Evolutionary conservation across 2,113 vertebrate genomes (phyloP), one percentile per base, ranked within the genome.

Genomic region (Pangasianodon gigas): DNA sequence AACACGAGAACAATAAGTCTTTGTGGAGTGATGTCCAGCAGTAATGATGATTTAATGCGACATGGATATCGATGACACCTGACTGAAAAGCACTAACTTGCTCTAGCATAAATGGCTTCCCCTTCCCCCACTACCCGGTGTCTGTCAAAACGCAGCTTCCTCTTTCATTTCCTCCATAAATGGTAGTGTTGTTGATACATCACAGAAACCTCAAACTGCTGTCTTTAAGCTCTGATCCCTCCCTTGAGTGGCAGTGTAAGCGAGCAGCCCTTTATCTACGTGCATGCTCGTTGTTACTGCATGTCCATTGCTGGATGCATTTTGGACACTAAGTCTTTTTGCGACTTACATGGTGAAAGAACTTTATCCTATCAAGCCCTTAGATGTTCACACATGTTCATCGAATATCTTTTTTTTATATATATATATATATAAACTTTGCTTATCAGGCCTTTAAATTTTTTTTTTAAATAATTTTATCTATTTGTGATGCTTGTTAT

Each of bases 141-240:
- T 87, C 46, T 44, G 29, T 81, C 24, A 81, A 71, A 88, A 83
- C 77, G 44, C 46, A 58, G 52, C 89, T 90, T 92, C 89, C 88
- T 89, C 85, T 92, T 92, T 90, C 88, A 81, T 81, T 85, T 90
- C 71, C 87, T 44, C 89, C 88, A 65, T 92, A 89, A 87, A 92
- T 89, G 91, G 91, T 81, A 87, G 13, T 90, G 24, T 46, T 88
- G 10, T 81, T 87, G 89, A 58, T 26, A 26, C 77, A 58, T 90
- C 75, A 58, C 48, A 46, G 44, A 82, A 89, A 90, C 77, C 77
- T 82, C 85, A 60, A 91, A 60, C 85, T 29, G n/a, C 29, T 54
- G 69, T 56, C 44, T 71, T 26, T 21, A 51, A n/a, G 4, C 26
- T 74, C 7, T 48, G 62, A 48, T 21, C 71, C 88, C 58, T 52